Evolutionary conservation across 2,797 vertebrate genomes (phyloP).

Genomic region (Phrynocephalus vlangalii): DNA sequence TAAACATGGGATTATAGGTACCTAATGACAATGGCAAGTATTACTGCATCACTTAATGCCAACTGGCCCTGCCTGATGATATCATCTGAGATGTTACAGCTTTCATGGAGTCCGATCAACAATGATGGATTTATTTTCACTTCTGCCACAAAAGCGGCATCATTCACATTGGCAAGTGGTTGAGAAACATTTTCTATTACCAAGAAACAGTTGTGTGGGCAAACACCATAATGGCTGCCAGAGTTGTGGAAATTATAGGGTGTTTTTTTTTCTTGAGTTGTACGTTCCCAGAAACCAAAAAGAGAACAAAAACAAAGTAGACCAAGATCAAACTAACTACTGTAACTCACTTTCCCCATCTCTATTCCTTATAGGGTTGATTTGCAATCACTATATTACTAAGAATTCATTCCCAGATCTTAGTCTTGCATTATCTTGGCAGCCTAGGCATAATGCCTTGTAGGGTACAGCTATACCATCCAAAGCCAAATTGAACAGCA

Average conservation of each 20-base stretch:
- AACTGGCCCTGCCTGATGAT: slow-evolving; percentile 47
- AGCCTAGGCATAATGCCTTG: not conserved
- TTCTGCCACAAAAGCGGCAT: not conserved
- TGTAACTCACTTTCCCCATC: no score
- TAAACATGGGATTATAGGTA: slow-evolving; percentile 71
- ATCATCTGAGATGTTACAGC: slow-evolving; percentile 50
- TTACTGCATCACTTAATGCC: slow-evolving; percentile 63
- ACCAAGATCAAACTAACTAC: no score
- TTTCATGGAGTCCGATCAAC: slow-evolving; percentile 52
- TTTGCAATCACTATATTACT: not conserved
- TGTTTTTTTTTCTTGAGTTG: no score
- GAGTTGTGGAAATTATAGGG: no score
- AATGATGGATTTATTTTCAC: not conserved
- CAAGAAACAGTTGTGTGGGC: not conserved
- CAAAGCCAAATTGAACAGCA: not conserved
- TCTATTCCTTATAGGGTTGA: not conserved
- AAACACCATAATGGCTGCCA: not conserved
- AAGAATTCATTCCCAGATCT: not conserved
- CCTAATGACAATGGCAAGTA: slow-evolving; percentile 63
- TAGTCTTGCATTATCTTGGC: not conserved
- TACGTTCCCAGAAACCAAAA: no score
- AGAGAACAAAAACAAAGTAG: no score
- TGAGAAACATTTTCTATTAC: not conserved
- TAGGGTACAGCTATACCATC: not conserved
- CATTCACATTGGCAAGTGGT: not conserved